phyloP scores from a whole-genome alignment of 2,888 invertebrate genomes.

The Plagiodera versicolora region DNA sequence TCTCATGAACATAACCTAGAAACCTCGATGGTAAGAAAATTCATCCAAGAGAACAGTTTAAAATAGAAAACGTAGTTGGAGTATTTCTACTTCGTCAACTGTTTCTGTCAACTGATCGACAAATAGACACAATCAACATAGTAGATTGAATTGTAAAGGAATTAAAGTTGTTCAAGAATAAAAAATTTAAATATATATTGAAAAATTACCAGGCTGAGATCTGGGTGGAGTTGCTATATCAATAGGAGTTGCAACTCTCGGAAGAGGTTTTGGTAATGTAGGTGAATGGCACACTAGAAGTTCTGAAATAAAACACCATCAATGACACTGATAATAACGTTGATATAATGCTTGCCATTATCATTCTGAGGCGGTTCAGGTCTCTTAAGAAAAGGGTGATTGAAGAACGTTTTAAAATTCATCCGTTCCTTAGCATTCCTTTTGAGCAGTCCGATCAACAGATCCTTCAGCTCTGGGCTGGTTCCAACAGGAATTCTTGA shows the following conservation, averaged over 20 bases:
- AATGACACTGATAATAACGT: neutral
- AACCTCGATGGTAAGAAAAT: too few species aligned
- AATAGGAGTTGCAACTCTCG: conserved; percentile 44
- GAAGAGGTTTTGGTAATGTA: conserved; percentile 33
- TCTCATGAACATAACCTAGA: too few species aligned
- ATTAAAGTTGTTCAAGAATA: too few species aligned
- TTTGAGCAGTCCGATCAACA: conserved; percentile 83
- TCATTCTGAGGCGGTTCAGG: conserved; percentile 58
- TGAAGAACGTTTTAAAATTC: conserved; percentile 95
- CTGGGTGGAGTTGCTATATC: conserved; percentile 47
- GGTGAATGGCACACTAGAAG: conserved; percentile 49
- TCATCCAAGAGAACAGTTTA: too few species aligned
- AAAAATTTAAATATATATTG: too few species aligned
- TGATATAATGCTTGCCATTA: conserved; percentile 30
- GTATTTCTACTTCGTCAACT: too few species aligned
- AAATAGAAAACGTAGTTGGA: too few species aligned
- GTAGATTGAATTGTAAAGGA: too few species aligned
- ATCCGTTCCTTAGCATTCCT: conserved; percentile 94
- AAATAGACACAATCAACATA: too few species aligned
- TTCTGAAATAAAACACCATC: conserved; percentile 37
- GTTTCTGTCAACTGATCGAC: too few species aligned
- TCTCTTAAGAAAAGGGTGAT: conserved; percentile 86
- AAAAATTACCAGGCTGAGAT: conserved; percentile 46
- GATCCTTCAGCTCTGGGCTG: conserved; percentile 83
- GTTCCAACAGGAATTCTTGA: conserved; percentile 91